Base-by-base conservation (phyloP, 2,797 vertebrate species). In the Rhyacichthys aspro region DNA sequence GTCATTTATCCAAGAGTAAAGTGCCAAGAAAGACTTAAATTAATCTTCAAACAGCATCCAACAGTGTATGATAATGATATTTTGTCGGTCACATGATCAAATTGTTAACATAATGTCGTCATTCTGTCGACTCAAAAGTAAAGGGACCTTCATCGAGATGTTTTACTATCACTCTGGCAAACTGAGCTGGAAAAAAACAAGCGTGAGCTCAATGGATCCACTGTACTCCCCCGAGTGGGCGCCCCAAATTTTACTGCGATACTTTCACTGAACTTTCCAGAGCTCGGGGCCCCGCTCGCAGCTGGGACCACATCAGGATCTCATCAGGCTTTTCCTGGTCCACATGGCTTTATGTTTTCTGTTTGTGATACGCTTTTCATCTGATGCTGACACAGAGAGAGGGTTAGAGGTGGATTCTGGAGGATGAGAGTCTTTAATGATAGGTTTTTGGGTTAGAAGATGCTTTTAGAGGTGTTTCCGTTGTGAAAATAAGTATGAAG, bases 281-380 rank as follows among this genome's bases (percentile, higher is more conserved):
- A 77, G 70, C 79, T 66, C 60, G 15, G 67, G 67, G 65, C 72
- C 82, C 70, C 38, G 34, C 67, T 34, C 66, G 67, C 76, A 83
- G 74, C 78, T 81, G 82, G 77, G 65, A 43, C 66, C 66, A 85
- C 86, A 87, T 89, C 82, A 89, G 79, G 84, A 78, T 86, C 73
- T 82, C 79, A 88, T 88, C 88, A 89, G 53, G 55, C 41, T 16
- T 55, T 44, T 43, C 52, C 55, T 23, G 47, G 54, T 54, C 60
- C 49, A 55, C 56, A 3, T 37, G 55, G 17, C 48, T 55, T 82
- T 61, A 67, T 38, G 17, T 9, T 49, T 41, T 64, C 50, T 63
- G 16, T 59, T 43, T 59, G 7, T 19, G 54, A 45, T 47, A 39
- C 11, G 9, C 57, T 10, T 63, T 44, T 71, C 53, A 33, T 66